Percentiles rank a stretch among this genome's conserved stretches.
These are phyloP conservation scores for Molossus alvarezi DNA, from an alignment of 2,797 vertebrate species.

Conservation along the genomic window DNA sequence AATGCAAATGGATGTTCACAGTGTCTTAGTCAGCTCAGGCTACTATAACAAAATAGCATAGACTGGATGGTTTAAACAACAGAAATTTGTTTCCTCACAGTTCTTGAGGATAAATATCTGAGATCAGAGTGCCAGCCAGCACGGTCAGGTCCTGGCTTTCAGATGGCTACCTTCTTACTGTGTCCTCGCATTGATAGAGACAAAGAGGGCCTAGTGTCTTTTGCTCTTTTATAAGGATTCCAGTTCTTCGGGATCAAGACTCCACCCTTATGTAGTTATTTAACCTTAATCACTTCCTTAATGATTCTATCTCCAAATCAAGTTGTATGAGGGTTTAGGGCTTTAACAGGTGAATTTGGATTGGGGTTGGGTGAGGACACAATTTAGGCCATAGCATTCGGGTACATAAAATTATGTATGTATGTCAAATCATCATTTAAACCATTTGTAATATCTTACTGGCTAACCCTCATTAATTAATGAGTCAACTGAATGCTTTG, in stretches of 20 bases:
- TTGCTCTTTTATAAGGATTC: background rate
- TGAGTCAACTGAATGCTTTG: background rate
- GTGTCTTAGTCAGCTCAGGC: too few species aligned
- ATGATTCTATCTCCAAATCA: background rate
- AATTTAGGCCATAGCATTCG: background rate
- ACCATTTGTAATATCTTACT: background rate
- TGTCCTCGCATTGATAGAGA: background rate
- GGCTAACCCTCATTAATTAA: background rate
- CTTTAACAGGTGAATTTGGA: background rate
- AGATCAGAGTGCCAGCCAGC: too few species aligned
- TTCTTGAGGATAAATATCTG: too few species aligned
- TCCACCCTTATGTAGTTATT: background rate
- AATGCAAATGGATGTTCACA: background rate
- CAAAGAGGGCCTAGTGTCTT: background rate
- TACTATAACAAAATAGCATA: too few species aligned
- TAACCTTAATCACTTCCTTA: background rate
- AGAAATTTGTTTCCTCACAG: too few species aligned
- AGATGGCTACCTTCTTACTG: background rate
- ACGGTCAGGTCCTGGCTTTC: too few species aligned
- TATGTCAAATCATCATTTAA: background rate
- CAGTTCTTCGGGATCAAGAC: background rate
- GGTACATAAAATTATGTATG: background rate
- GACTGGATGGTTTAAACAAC: too few species aligned
- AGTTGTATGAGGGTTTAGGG: background rate
- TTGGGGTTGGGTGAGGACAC: background rate